phyloP scores from a whole-genome alignment of 2,797 vertebrate species.

The Gymnocypris eckloni region DNA sequence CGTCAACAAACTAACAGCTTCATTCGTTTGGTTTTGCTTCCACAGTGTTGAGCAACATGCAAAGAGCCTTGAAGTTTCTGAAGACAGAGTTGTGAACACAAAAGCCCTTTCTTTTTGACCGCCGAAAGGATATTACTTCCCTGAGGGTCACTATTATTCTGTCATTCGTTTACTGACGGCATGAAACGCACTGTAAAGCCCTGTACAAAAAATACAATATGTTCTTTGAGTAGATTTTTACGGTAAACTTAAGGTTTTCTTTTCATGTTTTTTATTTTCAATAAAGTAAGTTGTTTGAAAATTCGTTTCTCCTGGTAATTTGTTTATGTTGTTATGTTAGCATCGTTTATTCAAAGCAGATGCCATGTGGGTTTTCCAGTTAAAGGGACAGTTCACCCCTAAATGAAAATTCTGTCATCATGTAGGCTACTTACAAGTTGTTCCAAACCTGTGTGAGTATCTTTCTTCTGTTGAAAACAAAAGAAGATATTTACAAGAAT shows the following conservation, averaged over 20 bases:
- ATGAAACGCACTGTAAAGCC: slow-evolving; percentile 70
- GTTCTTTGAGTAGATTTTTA: slow-evolving; percentile 48
- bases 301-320: background rate
- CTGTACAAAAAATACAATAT: slow-evolving; percentile 44
- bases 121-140: slow-evolving; percentile 1
- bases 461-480: background rate
- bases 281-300: slow-evolving; percentile 68
- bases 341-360: slow-evolving; percentile 32
- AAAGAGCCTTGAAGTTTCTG: slow-evolving; percentile 88
- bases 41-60: slow-evolving; percentile 85
- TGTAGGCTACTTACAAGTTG: background rate
- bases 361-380: background rate
- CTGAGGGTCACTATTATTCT: slow-evolving; percentile 28
- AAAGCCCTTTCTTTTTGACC: background rate
- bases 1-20: background rate
- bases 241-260: slow-evolving; percentile 30
- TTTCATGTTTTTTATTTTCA: slow-evolving; percentile 61
- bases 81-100: slow-evolving; percentile 89
- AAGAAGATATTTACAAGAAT: background rate
- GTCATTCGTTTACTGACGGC: slow-evolving; percentile 61
- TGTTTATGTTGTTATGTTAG: background rate
- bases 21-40: background rate
- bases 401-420: background rate
- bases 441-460: background rate
- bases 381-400: background rate